Base-by-base conservation (phyloP, 2,113 vertebrate species). In the Shinisaurus crocodilurus region DNA sequence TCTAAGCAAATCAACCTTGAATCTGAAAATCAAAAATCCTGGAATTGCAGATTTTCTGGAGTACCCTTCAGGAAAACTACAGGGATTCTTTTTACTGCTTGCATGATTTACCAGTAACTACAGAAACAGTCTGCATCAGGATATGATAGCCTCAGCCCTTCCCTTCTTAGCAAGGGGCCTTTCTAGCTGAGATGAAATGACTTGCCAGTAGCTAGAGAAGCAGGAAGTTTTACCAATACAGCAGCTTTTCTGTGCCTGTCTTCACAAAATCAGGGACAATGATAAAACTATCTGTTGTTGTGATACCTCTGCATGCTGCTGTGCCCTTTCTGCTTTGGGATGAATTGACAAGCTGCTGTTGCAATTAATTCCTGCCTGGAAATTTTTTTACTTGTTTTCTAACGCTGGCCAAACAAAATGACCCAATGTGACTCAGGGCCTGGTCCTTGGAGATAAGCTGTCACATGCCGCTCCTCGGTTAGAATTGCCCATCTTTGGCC, bases 401-500 rank as follows among this genome's bases (percentile, higher is more conserved):
- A 54, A 77, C 40, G 5, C 23, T 88, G 60, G 45, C 48, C 63
- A 57, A 77, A 69, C 18, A 2, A 50, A 40, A 83, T 65, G n/a
- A 43, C 57, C 60, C 70, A 29, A 32, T 69, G n/a, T 88, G 57
- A 54, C 67, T 54, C 37, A 40, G n/a, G 70, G 70, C 70, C 60
- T 10, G 67, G 37, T 50, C 76, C 37, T 40, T 57, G n/a, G 0
- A 34, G 23, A 90, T 85, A 43, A 74, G 79, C 65, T 76, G 23
- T 40, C 0, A 0, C 8, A 80, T 69, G 18, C 69, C 12, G 80
- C 63, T 50, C 50, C 90, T 63, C 60, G 6, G 0, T 0, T 0
- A 54, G 84, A 48, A 86, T 74, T 34, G 67, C 0, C 0, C 74
- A 32, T 9, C 0, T 2, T 0, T 0, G 10, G n/a, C 3, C 0